A percentile compares a stretch with the other conserved stretches of the same genome.
phyloP scores from a whole-genome alignment of 2,888 invertebrate genomes.

The Philaethria dido region DNA sequence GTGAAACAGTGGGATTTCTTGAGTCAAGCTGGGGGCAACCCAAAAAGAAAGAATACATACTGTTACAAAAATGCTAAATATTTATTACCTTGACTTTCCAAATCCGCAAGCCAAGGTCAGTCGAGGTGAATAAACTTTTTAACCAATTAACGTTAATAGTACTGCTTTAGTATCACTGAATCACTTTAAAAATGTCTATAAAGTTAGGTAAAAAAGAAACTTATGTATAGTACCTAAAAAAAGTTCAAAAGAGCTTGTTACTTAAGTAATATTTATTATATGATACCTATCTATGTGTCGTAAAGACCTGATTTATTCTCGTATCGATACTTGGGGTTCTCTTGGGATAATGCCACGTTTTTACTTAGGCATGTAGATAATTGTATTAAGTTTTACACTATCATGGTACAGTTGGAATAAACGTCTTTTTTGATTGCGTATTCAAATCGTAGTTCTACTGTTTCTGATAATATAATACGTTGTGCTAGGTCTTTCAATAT shows the following conservation, averaged over 20 bases:
- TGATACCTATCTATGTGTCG: background rate
- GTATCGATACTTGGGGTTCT: background rate
- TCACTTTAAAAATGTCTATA: constrained; percentile 6
- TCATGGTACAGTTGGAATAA: too few relatives aligned
- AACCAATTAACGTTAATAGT: constrained; percentile 41
- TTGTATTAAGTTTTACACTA: too few relatives aligned
- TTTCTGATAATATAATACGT: too few relatives aligned
- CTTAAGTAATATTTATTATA: background rate
- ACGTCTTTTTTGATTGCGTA: too few relatives aligned
- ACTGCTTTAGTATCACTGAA: constrained; percentile 25
- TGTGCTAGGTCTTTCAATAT: too few relatives aligned
- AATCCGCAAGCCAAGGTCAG: constrained; percentile 56
- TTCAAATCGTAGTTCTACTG: too few relatives aligned
- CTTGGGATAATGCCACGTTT: background rate
- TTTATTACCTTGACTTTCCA: constrained; percentile 52
- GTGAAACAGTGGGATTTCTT: background rate
- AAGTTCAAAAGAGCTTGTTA: constrained; percentile 9
- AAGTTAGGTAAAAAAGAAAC: constrained; percentile 4
- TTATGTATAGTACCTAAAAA: background rate
- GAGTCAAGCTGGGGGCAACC: constrained; percentile 28
- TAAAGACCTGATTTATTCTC: background rate
- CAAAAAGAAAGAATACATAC: constrained; percentile 51
- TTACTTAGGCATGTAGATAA: too few relatives aligned
- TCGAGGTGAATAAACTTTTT: constrained; percentile 42
- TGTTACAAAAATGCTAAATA: constrained; percentile 52